Percentiles rank a stretch among this genome's conserved stretches.
Conservation (phyloP, 2,888 invertebrate species). For the Drosophila imparisetae region DNA sequence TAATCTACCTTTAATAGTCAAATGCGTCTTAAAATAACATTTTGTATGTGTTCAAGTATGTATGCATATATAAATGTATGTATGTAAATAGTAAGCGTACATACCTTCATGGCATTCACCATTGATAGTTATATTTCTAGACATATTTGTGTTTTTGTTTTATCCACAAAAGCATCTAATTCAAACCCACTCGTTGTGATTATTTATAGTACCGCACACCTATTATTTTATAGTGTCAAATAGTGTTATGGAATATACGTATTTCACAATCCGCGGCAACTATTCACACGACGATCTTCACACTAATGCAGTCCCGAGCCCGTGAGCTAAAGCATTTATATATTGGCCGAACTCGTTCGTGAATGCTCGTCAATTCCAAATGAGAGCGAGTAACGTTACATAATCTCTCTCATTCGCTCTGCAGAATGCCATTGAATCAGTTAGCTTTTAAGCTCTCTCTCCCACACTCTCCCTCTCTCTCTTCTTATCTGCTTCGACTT, state of each 20-base stretch:
- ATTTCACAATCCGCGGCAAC: conserved; percentile 57
- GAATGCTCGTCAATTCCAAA: conserved; percentile 32
- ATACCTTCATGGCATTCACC: conserved; percentile 62
- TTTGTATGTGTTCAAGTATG: not conserved
- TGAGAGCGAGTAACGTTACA: conserved; percentile 3
- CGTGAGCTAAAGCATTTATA: conserved; percentile 34
- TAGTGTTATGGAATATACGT: conserved; percentile 39
- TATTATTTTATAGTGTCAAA: not conserved
- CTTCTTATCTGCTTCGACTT: not conserved
- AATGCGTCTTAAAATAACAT: not conserved
- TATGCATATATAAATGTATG: conserved; percentile 4
- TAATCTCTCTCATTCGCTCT: not conserved
- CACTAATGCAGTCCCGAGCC: conserved; percentile 29
- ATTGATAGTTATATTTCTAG: conserved; percentile 60
- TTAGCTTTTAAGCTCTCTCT: not conserved
- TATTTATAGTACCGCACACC: conserved; percentile 10
- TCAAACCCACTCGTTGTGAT: not conserved
- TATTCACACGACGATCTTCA: conserved; percentile 17
- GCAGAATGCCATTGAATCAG: not conserved
- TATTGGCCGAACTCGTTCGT: conserved; percentile 21
- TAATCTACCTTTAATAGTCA: conserved; percentile 9
- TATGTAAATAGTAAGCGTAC: conserved; percentile 2
- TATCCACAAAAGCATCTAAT: conserved; percentile 42
- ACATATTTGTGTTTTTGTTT: conserved; percentile 55
- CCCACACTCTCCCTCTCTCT: not conserved